A percentile compares a stretch with the other conserved stretches of the same genome.
Evolutionary conservation across 2,113 vertebrate genomes (phyloP).

Genomic region (Pionites leucogaster): DNA sequence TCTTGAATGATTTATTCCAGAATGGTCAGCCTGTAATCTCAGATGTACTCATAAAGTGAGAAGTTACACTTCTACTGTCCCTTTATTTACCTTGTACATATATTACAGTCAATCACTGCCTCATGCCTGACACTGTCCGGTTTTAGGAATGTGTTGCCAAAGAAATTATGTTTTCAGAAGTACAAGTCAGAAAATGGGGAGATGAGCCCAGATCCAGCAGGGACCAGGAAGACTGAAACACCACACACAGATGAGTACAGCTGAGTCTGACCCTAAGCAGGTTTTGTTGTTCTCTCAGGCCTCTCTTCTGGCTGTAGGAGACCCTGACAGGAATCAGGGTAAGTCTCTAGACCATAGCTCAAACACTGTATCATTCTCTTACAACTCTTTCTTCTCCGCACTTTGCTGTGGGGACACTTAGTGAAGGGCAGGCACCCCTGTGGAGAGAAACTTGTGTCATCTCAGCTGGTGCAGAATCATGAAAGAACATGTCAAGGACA

Average conservation of each 20-base stretch:
- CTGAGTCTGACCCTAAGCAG: background rate
- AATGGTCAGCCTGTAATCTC: background rate
- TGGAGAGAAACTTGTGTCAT: background rate
- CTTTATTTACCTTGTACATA: background rate
- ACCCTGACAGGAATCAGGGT: background rate
- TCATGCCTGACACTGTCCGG: background rate
- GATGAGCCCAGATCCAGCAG: background rate
- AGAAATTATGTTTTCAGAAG: background rate
- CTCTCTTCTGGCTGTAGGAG: background rate
- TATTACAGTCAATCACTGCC: background rate
- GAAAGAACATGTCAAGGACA: background rate
- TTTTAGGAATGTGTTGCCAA: background rate
- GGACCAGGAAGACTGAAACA: background rate
- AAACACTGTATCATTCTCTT: fast-evolving
- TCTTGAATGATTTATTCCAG: background rate
- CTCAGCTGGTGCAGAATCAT: background rate
- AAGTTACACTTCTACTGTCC: background rate
- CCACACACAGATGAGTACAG: no score
- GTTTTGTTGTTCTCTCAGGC: background rate
- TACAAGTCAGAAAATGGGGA: fast-evolving
- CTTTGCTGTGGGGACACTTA: background rate
- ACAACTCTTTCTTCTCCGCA: background rate
- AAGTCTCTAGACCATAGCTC: background rate
- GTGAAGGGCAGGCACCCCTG: background rate
- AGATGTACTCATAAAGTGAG: background rate